phyloP scores from a whole-genome alignment of 2,888 invertebrate genomes.

The Trachelus tabidus region DNA sequence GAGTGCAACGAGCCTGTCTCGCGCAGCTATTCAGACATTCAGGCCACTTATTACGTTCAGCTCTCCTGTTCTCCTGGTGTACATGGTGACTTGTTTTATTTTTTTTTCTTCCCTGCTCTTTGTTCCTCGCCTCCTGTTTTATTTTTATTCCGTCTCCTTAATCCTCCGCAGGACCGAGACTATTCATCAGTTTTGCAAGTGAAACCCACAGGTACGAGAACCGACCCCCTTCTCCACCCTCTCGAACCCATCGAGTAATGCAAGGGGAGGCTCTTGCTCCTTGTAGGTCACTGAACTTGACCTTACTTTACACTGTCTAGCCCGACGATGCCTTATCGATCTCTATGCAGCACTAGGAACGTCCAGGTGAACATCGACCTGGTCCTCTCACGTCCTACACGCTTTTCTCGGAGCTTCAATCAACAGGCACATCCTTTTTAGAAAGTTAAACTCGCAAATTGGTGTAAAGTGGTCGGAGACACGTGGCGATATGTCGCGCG shows the following conservation, averaged over 20 bases:
- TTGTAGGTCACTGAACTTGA: neutral
- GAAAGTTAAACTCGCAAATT: constrained; percentile 42
- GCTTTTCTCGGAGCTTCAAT: constrained; percentile 14
- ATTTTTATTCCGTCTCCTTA: neutral
- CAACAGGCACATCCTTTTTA: constrained; percentile 49
- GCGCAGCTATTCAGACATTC: constrained; percentile 27
- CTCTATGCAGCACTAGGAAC: neutral
- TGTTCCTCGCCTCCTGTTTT: neutral
- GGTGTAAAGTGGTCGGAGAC: constrained; percentile 37
- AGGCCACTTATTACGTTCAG: constrained; percentile 27
- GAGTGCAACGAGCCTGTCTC: constrained; percentile 20
- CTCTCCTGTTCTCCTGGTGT: constrained; percentile 13
- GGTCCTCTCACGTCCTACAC: neutral
- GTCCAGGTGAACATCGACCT: neutral
- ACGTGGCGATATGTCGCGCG: neutral
- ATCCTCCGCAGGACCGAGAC: neutral
- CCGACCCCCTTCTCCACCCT: too few relatives aligned
- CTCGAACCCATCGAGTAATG: neutral
- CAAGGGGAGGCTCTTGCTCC: neutral
- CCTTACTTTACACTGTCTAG: neutral
- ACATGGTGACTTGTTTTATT: neutral
- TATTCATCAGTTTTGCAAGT: neutral
- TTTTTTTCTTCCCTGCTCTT: neutral
- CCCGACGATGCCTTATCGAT: neutral
- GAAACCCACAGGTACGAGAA: neutral